Base-by-base conservation (phyloP, 2,888 invertebrate species). In the Ormyrus thymus region DNA sequence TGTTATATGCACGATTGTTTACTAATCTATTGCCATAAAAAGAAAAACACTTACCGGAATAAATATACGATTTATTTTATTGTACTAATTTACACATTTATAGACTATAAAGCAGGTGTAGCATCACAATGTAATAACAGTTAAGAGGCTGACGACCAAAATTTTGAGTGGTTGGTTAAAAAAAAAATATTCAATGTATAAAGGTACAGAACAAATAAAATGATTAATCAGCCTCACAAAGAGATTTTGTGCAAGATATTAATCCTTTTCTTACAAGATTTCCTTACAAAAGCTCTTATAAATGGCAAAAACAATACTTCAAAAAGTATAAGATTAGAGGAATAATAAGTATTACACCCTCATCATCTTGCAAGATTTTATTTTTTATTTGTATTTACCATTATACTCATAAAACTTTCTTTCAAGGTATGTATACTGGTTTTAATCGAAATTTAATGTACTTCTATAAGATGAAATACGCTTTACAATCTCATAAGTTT, bases 81-180 rank as follows among this genome's bases (percentile, higher is more conserved):
- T 82, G 76, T 81, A 76, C 80, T 83, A 83, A 83, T 84, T 83
- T 83, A 84, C 81, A 84, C 83, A 79, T 81, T 83, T 82, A 83
- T 81, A 70, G 82, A 82, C 82, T 84, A 83, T 82, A 82, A 84
- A 83, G 82, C 83, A 80, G 71, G 65, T 80, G 72, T 68, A 69
- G 62, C 55, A 78, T 81, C 75, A 79, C 46, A 56, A 50, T 10
- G 7, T 53, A 66, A 48, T 77, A 80, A 78, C 81, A 64, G 66
- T 76, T 77, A 61, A 62, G 68, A 79, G 77, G 73, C 76, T 59
- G 77, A 81, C 72, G 58, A 65, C 15, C 59, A 78, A 78, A 58
- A 66, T 51, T 29, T 29, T 29, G n/a, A 50, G 50, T 74, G 58
- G 62, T 50, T 45, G 51, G 53, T 62, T 61, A 53, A 68, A 68